phyloP scores from a whole-genome alignment of 2,113 vertebrate genomes.

The Mirza zaza region DNA sequence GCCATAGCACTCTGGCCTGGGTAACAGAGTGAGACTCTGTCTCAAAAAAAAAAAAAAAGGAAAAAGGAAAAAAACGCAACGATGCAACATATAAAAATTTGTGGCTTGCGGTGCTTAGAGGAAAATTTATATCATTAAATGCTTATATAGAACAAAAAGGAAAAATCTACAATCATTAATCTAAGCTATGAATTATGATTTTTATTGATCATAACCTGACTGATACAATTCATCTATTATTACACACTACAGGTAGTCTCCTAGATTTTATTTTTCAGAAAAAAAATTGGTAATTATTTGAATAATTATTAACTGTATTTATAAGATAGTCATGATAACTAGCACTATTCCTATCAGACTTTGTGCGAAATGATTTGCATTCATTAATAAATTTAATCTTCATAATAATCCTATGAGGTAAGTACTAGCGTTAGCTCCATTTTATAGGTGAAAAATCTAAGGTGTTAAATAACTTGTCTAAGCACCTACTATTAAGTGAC shows the following conservation, averaged over 20 bases:
- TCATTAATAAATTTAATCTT: background rate
- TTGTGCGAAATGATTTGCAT: background rate
- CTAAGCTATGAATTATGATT: background rate
- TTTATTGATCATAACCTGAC: background rate
- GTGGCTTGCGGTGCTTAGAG: background rate
- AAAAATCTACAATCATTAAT: background rate
- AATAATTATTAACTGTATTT: constrained; percentile 14
- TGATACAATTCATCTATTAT: background rate
- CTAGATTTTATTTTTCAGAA: background rate
- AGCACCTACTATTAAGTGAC: background rate
- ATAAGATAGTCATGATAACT: background rate
- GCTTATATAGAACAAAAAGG: background rate
- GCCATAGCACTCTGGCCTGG: too few relatives aligned
- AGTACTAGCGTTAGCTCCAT: background rate
- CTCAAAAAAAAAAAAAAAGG: too few relatives aligned
- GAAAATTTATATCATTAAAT: background rate
- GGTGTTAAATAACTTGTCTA: background rate
- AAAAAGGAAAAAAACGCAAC: background rate
- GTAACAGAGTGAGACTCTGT: too few relatives aligned
- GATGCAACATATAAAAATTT: background rate
- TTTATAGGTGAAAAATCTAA: background rate
- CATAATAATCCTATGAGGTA: background rate
- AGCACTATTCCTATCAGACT: background rate
- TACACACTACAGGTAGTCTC: background rate
- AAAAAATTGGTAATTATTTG: background rate